These are phyloP conservation scores for Dipodomys stephensi DNA, from an alignment of 2,113 vertebrate species.

Conservation along the genomic window DNA sequence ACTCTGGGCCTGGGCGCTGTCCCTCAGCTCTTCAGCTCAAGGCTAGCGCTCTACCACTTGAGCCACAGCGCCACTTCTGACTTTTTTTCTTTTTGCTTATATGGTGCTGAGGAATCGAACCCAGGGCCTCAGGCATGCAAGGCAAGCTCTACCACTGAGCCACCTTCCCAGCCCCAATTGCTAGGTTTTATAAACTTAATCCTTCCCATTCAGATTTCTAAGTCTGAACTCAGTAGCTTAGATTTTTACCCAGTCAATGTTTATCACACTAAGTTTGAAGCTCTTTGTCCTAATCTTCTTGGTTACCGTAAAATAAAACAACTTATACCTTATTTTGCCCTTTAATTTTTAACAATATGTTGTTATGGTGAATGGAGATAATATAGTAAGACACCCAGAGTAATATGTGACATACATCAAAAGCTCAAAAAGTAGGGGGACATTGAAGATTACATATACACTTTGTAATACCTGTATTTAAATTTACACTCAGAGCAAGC, in stretches of 20 bases:
- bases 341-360: not conserved
- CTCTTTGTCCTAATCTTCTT: not conserved
- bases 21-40: too few species aligned
- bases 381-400: not conserved
- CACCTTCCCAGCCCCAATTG: not conserved
- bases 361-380: not conserved
- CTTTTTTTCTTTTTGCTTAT: too few species aligned
- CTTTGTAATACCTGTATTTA: not conserved
- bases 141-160: too few species aligned
- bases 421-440: not conserved
- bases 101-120: too few species aligned
- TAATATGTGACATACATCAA: not conserved
- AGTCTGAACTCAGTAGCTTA: not conserved
- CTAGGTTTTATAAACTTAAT: not conserved
- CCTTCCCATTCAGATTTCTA: not conserved
- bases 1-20: too few species aligned
- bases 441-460: not conserved
- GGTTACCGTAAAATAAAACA: not conserved
- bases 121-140: too few species aligned
- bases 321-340: too few species aligned
- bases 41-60: too few species aligned
- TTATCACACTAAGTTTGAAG: not conserved
- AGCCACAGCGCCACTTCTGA: too few species aligned
- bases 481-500: not conserved
- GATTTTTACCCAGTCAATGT: not conserved